phyloP scores from a whole-genome alignment of 2,888 invertebrate species.

The Scaptomyza caliginosa region DNA sequence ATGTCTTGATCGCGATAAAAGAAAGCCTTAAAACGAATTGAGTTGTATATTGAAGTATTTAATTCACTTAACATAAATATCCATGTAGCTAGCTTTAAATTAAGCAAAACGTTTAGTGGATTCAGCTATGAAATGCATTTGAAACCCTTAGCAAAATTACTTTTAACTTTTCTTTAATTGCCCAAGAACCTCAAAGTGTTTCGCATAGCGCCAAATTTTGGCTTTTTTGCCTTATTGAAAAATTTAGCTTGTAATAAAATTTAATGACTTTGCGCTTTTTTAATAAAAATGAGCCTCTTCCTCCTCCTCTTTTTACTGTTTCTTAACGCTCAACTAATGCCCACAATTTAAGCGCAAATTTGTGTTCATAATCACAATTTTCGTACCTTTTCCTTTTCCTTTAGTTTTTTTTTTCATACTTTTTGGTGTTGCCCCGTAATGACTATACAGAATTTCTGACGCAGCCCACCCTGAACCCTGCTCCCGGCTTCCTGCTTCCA shows the following conservation, averaged over 20 bases:
- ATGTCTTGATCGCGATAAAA: too few relatives aligned
- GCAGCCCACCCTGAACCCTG: slow-evolving; percentile 10
- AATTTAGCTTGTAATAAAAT: slow-evolving; percentile 76
- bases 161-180: slow-evolving; percentile 26
- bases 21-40: too few relatives aligned
- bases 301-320: not conserved
- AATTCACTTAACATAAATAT: not conserved
- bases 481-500: not conserved
- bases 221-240: slow-evolving; percentile 68
- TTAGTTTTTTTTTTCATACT: not conserved
- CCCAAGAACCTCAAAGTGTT: slow-evolving; percentile 5
- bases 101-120: not conserved
- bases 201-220: slow-evolving; percentile 3
- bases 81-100: not conserved
- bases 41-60: too few relatives aligned
- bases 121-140: not conserved
- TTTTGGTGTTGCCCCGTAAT: slow-evolving; percentile 46
- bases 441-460: slow-evolving; percentile 61
- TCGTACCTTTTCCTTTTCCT: slow-evolving; percentile 65
- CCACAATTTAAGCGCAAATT: slow-evolving; percentile 73
- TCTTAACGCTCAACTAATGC: slow-evolving; percentile 26
- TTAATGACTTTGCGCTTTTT: slow-evolving; percentile 76
- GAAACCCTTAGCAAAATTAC: not conserved
- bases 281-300: slow-evolving; percentile 55
- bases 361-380: slow-evolving; percentile 77